Base-by-base conservation (phyloP, 1,140 invertebrate genomes). In the Drosophila kikkawai region DNA sequence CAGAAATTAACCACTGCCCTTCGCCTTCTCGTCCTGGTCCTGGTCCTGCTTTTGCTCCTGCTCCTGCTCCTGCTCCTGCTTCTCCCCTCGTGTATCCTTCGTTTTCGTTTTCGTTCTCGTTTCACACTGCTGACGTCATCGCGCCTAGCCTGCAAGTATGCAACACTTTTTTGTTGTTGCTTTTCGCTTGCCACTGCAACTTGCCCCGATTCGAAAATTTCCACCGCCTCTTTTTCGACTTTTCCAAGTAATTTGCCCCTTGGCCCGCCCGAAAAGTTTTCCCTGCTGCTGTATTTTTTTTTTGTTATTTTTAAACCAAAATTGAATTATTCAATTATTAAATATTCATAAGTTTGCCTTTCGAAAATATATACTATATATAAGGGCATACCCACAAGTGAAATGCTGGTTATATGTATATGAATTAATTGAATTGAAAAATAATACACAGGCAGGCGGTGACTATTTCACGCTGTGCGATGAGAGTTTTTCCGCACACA, bases 61-160 rank as follows among this genome's bases (percentile, higher is more conserved):
- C 41, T 39, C 5, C 39, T n/a, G n/a, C n/a, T n/a, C n/a, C 22
- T 26, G 22, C 41, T 39, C 5, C 39, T 75, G 53, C 53, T 45
- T 42, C 63, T 8, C 64, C 56, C 41, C 51, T 44, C 60, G 39
- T 42, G 29, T 51, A 15, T 58, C 34, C 60, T 73, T 61, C 64
- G 36, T 22, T 55, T 73, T 61, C 64, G 36, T 22, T 55, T 47
- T 19, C 42, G 69, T 66, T 73, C 39, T 53, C 59, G 47, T 69
- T 80, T 73, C 44, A 39, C 53, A 57, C 67, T 65, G 79, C 82
- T 85, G 82, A 85, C 82, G 82, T 85, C 82, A 85, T 85, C 71
- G 74, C 55, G 45, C 13, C n/a, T 15, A 50, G 47, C 82, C 82
- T 68, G 59, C 77, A 85, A 85, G 82, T 68, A 81, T 85, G 82